Base-by-base conservation (phyloP, 2,888 invertebrate genomes). In the Drosophila infuscata region DNA sequence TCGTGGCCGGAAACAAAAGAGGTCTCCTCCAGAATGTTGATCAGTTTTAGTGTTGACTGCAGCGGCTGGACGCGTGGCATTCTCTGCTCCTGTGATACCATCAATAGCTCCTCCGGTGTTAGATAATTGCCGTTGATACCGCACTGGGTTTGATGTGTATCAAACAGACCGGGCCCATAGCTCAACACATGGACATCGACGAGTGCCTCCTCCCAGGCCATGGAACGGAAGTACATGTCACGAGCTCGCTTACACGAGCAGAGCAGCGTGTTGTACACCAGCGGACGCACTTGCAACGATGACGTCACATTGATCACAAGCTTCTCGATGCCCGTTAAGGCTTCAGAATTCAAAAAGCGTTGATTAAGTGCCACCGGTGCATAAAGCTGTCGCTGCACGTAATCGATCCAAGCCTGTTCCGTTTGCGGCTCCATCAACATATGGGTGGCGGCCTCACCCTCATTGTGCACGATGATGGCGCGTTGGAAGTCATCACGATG, bases 211-310 rank as follows among this genome's bases (percentile, higher is more conserved):
- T 92, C 91, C 30, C 90, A 78, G 15, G 92, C 92, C 88, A 92
- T 89, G 17, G 92, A 78, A 43, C 91, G 92, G 77, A 92, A 92
- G 67, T 92, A 92, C 92, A 92, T 92, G 35, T 92, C 92, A 9
- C 92, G 91, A 2, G 92, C 91, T 49, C 87, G 87, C 61, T 89
- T 90, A 64, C 90, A 92, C 15, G 92, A 92, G 73, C 92, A 92
- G 36, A 88, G 75, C 46, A 92, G 46, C 7, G 86, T 83, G 15
- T 59, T 87, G 56, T 84, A 91, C 57, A 91, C 71, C 68, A 92
- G 62, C 0, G 92, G 92, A 56, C 84, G 81, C 29, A 92, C 66
- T 60, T 79, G 79, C 38, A 91, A 74, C 62, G 89, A 91, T 7
- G 92, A 91, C 20, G 89, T 92, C 5, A 92, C 82, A 76, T 92